A percentile compares a stretch with the other conserved stretches of the same genome.
Evolutionary conservation across 2,797 vertebrate genomes (phyloP).

Genomic region (Etheostoma nigrum): DNA sequence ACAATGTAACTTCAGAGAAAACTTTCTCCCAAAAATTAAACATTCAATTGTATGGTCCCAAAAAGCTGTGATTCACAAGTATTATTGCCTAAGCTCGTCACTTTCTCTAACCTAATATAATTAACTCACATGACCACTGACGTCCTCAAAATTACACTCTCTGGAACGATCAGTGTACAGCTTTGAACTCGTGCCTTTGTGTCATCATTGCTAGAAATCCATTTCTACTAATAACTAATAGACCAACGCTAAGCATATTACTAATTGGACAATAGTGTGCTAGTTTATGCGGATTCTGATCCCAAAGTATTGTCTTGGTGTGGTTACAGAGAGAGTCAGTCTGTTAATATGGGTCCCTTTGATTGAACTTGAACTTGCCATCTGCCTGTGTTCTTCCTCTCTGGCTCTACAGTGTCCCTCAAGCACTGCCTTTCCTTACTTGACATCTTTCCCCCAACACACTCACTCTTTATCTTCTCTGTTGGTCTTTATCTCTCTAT

Average conservation of each 20-base stretch:
- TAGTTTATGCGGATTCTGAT: background rate
- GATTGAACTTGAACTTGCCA: background rate
- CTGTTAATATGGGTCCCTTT: constrained; percentile 3
- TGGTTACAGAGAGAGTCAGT: background rate
- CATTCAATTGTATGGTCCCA: background rate
- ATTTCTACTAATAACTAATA: background rate
- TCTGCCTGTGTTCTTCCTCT: background rate
- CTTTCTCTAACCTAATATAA: background rate
- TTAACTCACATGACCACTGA: background rate
- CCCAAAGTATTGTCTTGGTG: background rate
- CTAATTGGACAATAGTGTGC: background rate
- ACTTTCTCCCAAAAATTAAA: background rate
- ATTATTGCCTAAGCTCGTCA: background rate
- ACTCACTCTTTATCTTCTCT: background rate
- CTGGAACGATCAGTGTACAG: background rate
- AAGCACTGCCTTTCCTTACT: background rate
- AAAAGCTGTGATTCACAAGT: no score
- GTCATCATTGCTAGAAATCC: no score
- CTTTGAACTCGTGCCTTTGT: background rate
- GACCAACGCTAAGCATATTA: background rate
- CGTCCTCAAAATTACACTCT: background rate
- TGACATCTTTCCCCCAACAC: constrained; percentile 1
- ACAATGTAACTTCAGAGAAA: background rate
- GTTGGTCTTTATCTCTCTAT: constrained; percentile 12
- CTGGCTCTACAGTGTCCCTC: background rate